Conservation (phyloP, 2,888 invertebrate species). For the Osmoderma eremita region DNA sequence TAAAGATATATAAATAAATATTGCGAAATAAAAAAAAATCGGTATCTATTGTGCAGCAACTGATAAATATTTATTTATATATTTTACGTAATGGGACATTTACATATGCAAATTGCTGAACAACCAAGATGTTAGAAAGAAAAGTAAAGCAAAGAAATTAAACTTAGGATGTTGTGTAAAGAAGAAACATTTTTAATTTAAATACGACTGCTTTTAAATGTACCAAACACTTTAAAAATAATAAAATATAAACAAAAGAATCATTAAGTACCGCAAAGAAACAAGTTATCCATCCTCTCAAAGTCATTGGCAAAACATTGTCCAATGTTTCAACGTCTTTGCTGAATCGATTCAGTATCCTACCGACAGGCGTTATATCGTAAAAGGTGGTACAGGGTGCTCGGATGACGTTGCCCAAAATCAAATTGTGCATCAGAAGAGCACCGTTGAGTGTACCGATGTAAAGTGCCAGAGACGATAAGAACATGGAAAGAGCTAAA, state of each 20-base stretch:
- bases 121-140: neutral
- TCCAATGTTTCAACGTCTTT: slow-evolving; percentile 80
- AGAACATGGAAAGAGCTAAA: slow-evolving; percentile 74
- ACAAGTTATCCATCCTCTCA: slow-evolving; percentile 76
- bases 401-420: slow-evolving; percentile 74
- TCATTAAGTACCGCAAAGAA: slow-evolving; percentile 61
- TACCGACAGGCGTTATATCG: slow-evolving; percentile 83
- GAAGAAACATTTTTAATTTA: slow-evolving; percentile 20
- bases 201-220: slow-evolving; percentile 49
- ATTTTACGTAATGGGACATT: neutral
- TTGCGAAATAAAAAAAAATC: neutral
- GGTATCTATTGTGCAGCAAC: neutral
- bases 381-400: slow-evolving; percentile 78
- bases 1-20: slow-evolving; percentile 28
- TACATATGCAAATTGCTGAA: slow-evolving; percentile 2
- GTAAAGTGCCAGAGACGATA: slow-evolving; percentile 75
- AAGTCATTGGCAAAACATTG: slow-evolving; percentile 76
- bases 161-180: neutral
- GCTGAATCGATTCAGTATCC: slow-evolving; percentile 81
- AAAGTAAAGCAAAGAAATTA: slow-evolving; percentile 4
- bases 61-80: slow-evolving; percentile 1
- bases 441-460: slow-evolving; percentile 73
- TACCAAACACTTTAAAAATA: neutral
- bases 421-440: slow-evolving; percentile 71
- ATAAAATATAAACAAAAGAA: slow-evolving; percentile 16